These are phyloP conservation scores for Drosophila macrospina DNA, from an alignment of 2,888 invertebrate genomes.

Conservation along the genomic window DNA sequence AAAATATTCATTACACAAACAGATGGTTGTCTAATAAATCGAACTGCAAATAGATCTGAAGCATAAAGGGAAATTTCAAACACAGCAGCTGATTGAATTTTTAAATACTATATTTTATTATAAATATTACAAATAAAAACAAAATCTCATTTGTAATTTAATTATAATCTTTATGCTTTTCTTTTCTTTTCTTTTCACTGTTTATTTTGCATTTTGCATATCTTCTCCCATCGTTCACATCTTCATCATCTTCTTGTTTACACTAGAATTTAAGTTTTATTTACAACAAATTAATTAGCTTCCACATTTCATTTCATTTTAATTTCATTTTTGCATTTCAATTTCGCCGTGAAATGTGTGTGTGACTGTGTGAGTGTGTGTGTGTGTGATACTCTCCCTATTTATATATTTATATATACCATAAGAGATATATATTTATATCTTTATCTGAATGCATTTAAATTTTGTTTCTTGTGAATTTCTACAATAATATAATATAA, in stretches of 20 bases:
- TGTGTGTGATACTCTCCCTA: constrained; percentile 46
- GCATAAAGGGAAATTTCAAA: not conserved
- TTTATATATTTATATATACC: constrained; percentile 53
- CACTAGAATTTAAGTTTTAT: constrained; percentile 85
- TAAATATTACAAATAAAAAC: constrained; percentile 82
- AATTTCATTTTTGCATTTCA: constrained; percentile 39
- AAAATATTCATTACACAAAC: no score
- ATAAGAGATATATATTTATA: constrained; percentile 48
- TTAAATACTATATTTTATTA: constrained; percentile 82
- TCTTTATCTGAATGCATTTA: constrained; percentile 56
- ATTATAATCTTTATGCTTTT: constrained; percentile 72
- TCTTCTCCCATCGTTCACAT: constrained; percentile 33
- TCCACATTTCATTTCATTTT: constrained; percentile 62
- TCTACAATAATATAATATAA: constrained; percentile 55
- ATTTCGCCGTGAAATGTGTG: constrained; percentile 55
- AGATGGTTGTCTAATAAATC: not conserved
- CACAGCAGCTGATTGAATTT: constrained; percentile 53
- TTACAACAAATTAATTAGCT: constrained; percentile 84
- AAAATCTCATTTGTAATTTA: constrained; percentile 79
- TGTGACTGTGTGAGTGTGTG: constrained; percentile 50
- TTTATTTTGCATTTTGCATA: constrained; percentile 61
- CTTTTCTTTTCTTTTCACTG: constrained; percentile 41
- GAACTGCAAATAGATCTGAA: not conserved
- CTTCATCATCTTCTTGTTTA: constrained; percentile 69
- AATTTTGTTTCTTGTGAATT: constrained; percentile 62